Evolutionary conservation across 1,140 invertebrate species (phyloP).

Genomic region (Zaprionus vittiger): DNA sequence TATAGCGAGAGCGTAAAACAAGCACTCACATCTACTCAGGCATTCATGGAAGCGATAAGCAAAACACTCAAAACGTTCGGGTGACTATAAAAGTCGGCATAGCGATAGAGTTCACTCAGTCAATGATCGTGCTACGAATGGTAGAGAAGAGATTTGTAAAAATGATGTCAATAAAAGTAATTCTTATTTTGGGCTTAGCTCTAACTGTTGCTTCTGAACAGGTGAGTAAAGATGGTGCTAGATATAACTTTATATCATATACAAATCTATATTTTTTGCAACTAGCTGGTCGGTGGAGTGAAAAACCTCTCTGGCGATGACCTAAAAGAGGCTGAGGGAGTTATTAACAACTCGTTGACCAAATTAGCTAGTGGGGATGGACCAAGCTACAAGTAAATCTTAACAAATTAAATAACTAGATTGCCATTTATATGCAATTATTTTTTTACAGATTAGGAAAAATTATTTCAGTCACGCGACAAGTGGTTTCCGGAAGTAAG

Average conservation of each 20-base stretch:
- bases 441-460: conserved; percentile 33
- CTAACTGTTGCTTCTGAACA: neutral
- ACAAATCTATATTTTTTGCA: neutral
- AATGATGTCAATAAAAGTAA: conserved; percentile 37
- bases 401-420: neutral
- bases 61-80: neutral
- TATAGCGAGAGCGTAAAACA: neutral
- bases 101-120: conserved; percentile 9
- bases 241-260: neutral
- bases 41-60: neutral
- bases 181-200: conserved; percentile 32
- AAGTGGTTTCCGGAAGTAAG: conserved; percentile 45
- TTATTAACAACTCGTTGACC: conserved; percentile 26
- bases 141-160: neutral
- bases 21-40: neutral
- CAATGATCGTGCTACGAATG: neutral
- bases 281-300: neutral
- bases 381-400: conserved; percentile 48
- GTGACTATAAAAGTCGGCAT: conserved; percentile 31
- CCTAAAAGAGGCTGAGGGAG: conserved; percentile 32
- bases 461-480: conserved; percentile 39
- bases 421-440: neutral
- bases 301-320: conserved; percentile 32
- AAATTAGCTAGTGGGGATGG: conserved; percentile 55
- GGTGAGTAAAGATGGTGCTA: neutral